Evolutionary conservation across 2,113 vertebrate species (phyloP), one percentile per base, ranked within the genome.

Genomic region (Alouatta palliata): DNA sequence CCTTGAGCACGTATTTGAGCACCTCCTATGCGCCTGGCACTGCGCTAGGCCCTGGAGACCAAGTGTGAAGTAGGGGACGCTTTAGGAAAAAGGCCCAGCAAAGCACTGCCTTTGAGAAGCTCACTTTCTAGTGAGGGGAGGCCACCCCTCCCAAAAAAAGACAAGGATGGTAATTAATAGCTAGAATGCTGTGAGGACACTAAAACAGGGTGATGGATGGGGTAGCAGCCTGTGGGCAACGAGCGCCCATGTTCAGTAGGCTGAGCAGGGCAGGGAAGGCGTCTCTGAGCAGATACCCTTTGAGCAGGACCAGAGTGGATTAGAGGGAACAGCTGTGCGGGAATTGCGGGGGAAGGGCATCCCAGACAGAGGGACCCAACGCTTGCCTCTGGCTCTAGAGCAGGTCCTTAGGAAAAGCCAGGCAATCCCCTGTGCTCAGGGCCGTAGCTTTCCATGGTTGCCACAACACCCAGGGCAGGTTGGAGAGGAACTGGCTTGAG

Each of bases 231-330:
- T 2, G 1, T 32, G 49, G 43, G 73, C 2, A 30, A 12, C 13
- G 21, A 0, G 20, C 5, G 25, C 6, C 19, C 3, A 0, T 16
- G 6, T 20, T 17, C 64, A 8, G 45, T 0, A 6, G 76, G 21
- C 5, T 7, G 54, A 1, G 7, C 25, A 14, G 25, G 40, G 21
- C 30, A 68, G 32, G 32, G 40, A 27, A 23, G 23, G 12, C 66
- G 66, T 71, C 77, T 75, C 54, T 11, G n/a, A 66, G 20, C 19
- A n/a, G 43, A 49, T 19, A 8, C 6, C 32, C 37, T 14, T 11
- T 30, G 45, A 66, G 79, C 83, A 56, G 45, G 23, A 35, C 40
- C 61, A 14, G 54, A 5, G 23, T 13, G 43, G 20, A 2, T 11
- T 27, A 45, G 54, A 3, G 7, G 75, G 12, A 32, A 13, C 16